Evolutionary conservation across 2,888 invertebrate genomes (phyloP), one percentile per base, ranked within the genome.

Genomic region (Elmis aenea): DNA sequence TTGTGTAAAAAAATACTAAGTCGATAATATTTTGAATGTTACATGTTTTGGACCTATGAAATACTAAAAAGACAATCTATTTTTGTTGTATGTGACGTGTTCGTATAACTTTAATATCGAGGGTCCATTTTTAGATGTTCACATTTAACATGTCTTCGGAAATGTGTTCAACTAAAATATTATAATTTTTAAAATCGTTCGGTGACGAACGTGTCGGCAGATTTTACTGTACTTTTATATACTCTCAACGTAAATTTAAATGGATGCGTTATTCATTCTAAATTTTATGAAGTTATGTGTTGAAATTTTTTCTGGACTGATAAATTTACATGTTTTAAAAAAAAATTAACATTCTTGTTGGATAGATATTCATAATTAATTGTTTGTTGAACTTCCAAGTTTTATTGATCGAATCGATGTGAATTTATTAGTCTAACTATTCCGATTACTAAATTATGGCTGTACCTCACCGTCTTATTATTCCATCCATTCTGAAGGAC

Each of bases 61-160:
- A n/a, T n/a, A n/a, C n/a, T n/a, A n/a, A n/a, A 49, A 50, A 51
- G 54, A 54, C 54, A 54, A 54, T 54, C 51, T 47, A 49, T 52
- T 56, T 33, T 42, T 51, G 50, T 46, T 52, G 49, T 46, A 50
- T 42, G 34, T 42, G 38, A 27, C n/a, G 26, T 35, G 25, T 34
- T 24, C 18, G 31, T 13, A 26, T 37, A 36, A 29, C 26, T 43
- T 34, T 41, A 42, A 35, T 32, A 35, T 45, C 33, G 30, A 48
- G 50, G 54, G 57, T 55, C 54, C 57, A 55, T 54, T 51, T 53
- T 51, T 55, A 45, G 53, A 42, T 50, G 48, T 43, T 47, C 51
- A 48, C 45, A 49, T 51, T 51, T 50, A 42, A 31, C 26, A 31
- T 48, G 33, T 37, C 33, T 36, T 32, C 41, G 36, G 41, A 47